Percentiles rank a stretch among this genome's conserved stretches.
phyloP scores from a whole-genome alignment of 2,888 invertebrate genomes.

The Hirtodrosophila duncani region DNA sequence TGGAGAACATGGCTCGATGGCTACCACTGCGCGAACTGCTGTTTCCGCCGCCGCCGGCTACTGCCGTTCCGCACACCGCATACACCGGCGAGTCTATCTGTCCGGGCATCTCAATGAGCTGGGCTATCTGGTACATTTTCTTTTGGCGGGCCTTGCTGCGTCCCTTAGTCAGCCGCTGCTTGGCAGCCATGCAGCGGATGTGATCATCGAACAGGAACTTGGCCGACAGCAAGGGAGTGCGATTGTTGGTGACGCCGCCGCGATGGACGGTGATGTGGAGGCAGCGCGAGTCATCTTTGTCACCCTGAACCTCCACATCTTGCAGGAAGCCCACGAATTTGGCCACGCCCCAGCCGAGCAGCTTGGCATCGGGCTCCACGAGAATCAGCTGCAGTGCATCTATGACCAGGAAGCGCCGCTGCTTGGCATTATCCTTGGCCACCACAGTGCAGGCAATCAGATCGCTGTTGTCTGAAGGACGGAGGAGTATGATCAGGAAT shows the following conservation, averaged over 20 bases:
- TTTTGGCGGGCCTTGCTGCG: conserved; percentile 95
- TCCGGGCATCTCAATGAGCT: conserved; percentile 89
- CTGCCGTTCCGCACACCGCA: conserved; percentile 71
- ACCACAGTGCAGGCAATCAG: conserved; percentile 97
- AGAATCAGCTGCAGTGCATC: conserved; percentile 96
- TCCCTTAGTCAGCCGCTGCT: conserved; percentile 91
- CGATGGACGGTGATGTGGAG: conserved; percentile 95
- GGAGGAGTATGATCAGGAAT: conserved; percentile 55
- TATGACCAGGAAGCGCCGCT: conserved; percentile 96
- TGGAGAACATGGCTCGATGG: conserved; percentile 81
- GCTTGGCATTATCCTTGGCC: conserved; percentile 92
- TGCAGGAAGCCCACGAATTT: conserved; percentile 96
- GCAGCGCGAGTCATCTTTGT: conserved; percentile 97
- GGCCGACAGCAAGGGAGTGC: conserved; percentile 89
- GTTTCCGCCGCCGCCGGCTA: conserved; percentile 63
- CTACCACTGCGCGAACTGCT: conserved; percentile 65
- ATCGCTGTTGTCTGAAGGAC: conserved; percentile 93
- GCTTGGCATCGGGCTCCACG: conserved; percentile 96
- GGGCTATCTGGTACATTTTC: conserved; percentile 97
- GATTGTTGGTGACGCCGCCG: conserved; percentile 83
- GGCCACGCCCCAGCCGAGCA: conserved; percentile 98
- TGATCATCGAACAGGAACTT: conserved; percentile 99
- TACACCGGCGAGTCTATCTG: conserved; percentile 75
- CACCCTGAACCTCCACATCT: conserved; percentile 96
- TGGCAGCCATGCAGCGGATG: conserved; percentile 99